Conservation (phyloP, 2,113 vertebrate genomes). For the Acanthisitta chloris region DNA sequence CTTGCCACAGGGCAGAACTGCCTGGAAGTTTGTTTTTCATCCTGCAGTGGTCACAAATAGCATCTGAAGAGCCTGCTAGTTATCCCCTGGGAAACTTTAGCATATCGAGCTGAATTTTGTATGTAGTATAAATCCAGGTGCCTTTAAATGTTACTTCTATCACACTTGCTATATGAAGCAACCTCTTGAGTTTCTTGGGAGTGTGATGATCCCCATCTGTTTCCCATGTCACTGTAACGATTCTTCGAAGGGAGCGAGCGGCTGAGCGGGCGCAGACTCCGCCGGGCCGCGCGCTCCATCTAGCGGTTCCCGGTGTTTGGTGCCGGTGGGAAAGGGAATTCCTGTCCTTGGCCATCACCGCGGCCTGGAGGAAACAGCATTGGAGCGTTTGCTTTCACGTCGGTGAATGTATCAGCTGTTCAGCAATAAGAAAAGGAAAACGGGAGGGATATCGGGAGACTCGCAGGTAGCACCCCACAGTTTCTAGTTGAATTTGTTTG, state of each 20-base stretch:
- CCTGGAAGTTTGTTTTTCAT: background rate
- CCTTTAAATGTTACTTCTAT: constrained; percentile 50
- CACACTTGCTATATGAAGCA: background rate
- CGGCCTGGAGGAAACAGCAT: background rate
- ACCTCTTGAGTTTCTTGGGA: background rate
- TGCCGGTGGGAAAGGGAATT: background rate
- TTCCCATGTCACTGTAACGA: background rate
- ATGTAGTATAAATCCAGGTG: constrained; percentile 48
- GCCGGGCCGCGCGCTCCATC: background rate
- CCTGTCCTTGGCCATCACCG: background rate
- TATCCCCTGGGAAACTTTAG: background rate
- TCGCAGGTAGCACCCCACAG: background rate
- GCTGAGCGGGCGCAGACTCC: too few species aligned
- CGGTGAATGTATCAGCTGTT: background rate
- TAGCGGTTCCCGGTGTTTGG: background rate
- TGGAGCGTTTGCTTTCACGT: background rate
- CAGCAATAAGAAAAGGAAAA: constrained; percentile 2
- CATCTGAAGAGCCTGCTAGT: background rate
- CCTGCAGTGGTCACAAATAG: background rate
- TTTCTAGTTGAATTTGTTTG: background rate
- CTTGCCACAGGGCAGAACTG: background rate
- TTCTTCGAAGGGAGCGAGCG: background rate
- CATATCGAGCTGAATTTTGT: background rate
- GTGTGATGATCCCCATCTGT: background rate
- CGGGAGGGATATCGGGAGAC: background rate